Base-by-base conservation (phyloP, 2,888 invertebrate species). In the Cylindroiulus punctatus region DNA sequence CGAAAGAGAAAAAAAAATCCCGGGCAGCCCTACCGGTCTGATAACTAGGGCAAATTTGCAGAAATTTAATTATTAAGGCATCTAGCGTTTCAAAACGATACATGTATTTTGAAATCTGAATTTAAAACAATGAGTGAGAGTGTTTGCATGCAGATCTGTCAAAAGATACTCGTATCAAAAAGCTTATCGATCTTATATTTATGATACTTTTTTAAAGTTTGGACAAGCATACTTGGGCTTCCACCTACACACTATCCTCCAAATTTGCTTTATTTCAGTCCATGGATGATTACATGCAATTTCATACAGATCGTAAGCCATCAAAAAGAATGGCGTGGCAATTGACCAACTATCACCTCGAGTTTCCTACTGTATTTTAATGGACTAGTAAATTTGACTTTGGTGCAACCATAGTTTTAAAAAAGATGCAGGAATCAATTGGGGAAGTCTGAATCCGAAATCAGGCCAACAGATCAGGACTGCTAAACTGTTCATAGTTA, bases 141-240 rank as follows among this genome's bases (percentile, higher is more conserved):
- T 76, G 30, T 76, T 76, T 76, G 76, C 30, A 30, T 76, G 30
- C 5, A 76, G 76, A 76, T 76, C 76, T 76, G 76, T 76, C 76
- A 76, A 14, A 30, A 76, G 76, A 76, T 76, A 76, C 2, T 26
- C 26, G 10, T 14, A 76, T 76, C 76, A 30, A 76, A 76, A 76
- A 7, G 26, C 76, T 30, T 30, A 76, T 76, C 76, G 76, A 76
- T 76, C 12, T 76, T 76, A n/a, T 12, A 26, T 26, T 26, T 65
- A 65, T 65, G 10, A n/a, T 65, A 65, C 26, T 76, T 76, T 12
- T 76, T 76, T 1, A 65, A 76, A 17, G 30, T 76, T 30, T 2
- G 2, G 76, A 30, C 10, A 30, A 7, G 26, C 57, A 22, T 57
- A 22, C 19, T n/a, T 57, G 57, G 57, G 7, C 22, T 57, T 44